Conservation (phyloP, 2,113 vertebrate genomes). For the Glaucomys volans region DNA sequence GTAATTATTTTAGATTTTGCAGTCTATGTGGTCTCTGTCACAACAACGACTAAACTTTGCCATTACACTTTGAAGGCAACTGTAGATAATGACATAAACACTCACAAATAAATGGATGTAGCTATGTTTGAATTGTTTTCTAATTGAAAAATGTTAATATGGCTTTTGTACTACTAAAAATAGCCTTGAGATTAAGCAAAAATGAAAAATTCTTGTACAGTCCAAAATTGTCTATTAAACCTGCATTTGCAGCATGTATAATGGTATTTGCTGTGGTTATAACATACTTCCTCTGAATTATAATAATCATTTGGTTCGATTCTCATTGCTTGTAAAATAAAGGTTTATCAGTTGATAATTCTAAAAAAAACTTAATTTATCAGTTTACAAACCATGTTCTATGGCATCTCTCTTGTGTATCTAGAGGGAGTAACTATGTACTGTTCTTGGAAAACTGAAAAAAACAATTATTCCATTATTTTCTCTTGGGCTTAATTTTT, state of each 20-base stretch:
- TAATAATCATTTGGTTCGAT: constrained; percentile 76
- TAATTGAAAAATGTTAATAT: constrained; percentile 83
- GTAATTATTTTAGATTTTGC: neutral
- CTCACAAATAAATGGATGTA: neutral
- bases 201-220: constrained; percentile 84
- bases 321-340: constrained; percentile 82
- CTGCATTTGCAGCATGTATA: constrained; percentile 81
- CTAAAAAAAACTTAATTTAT: neutral
- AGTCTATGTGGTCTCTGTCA: neutral
- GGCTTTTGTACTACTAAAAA: constrained; percentile 84
- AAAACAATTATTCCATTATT: neutral
- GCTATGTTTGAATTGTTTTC: constrained; percentile 71
- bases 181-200: constrained; percentile 84
- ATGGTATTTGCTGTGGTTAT: constrained; percentile 78
- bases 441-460: neutral
- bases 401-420: neutral
- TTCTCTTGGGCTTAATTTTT: neutral
- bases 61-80: neutral
- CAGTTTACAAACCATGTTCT: neutral
- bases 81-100: neutral
- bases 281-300: constrained; percentile 77
- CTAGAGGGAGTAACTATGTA: neutral
- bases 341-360: constrained; percentile 77
- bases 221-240: constrained; percentile 82
- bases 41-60: neutral